Base-by-base conservation (phyloP, 2,888 invertebrate genomes). In the Sialis fuliginosa region DNA sequence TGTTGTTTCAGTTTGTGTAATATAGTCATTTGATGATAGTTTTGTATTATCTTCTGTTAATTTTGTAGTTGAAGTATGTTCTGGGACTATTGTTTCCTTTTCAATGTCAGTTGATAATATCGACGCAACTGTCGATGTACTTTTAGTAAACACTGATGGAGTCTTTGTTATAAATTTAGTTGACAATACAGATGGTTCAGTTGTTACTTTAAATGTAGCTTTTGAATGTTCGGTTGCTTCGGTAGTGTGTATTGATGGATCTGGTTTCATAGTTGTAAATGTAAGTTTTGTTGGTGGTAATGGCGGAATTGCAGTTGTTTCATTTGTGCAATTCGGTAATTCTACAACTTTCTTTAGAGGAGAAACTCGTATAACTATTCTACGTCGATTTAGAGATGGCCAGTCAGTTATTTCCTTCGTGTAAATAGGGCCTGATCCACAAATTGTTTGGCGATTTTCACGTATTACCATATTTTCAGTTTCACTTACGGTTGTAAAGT, bases 371-470 rank as follows among this genome's bases (percentile, higher is more conserved):
- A 52, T 50, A 44, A 48, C 49, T 7, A 52, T 22, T 22, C 45
- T 33, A 47, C 49, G 49, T 31, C 47, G 48, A 5, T 49, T 9
- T 3, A 10, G 31, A 40, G 47, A 41, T 7, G 47, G 30, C 50
- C 51, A 51, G 12, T 48, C n/a, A n/a, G 46, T 47, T 32, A 46
- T 48, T 42, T 49, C 50, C 42, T 48, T 51, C 8, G 46, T 49
- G n/a, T 50, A 52, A 37, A 53, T 47, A 6, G 48, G 47, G 1
- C 52, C 52, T 3, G 52, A 44, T 8, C 52, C 52, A 41, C 54
- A 54, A 7, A 48, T 35, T n/a, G 49, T 39, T 10, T 49, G 50
- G 42, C 48, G 46, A 12, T 51, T 43, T 42, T 53, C 49, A 42
- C 48, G 46, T 2, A 50, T 31, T 8, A 13, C 45, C 37, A 39